Percentiles rank a stretch among this genome's conserved stretches.
These are phyloP conservation scores for Prunella himalayana DNA, from an alignment of 2,113 vertebrate genomes.

Conservation along the genomic window DNA sequence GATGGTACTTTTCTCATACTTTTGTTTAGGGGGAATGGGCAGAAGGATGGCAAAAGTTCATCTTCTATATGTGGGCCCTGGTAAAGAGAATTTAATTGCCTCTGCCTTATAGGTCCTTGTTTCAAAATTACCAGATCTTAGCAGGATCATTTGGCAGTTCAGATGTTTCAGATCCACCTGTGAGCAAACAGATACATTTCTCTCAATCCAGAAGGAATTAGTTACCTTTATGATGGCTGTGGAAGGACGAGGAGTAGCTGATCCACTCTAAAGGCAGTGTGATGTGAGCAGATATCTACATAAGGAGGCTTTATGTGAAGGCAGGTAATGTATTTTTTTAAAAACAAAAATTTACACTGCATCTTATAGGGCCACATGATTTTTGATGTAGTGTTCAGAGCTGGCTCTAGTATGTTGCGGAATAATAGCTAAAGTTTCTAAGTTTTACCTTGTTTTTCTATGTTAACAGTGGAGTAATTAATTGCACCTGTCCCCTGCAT, in stretches of 20 bases:
- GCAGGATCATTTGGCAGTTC: not conserved
- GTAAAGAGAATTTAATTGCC: not conserved
- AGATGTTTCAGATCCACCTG: not conserved
- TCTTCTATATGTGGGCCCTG: not conserved
- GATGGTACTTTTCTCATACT: not conserved
- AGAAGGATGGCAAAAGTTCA: not conserved
- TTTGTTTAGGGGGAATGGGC: not conserved
- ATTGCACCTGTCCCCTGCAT: not conserved
- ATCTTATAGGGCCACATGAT: not conserved
- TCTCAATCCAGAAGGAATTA: not conserved
- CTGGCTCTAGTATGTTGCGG: not conserved
- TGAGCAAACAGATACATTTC: not conserved
- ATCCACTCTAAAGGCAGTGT: not conserved
- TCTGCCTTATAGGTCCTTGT: not conserved
- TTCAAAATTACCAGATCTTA: not conserved
- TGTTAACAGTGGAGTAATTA: not conserved
- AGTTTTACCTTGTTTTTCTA: not conserved
- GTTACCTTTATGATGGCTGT: not conserved
- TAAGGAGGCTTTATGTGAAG: not conserved
- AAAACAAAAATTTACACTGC: not conserved
- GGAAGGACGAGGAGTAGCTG: not conserved
- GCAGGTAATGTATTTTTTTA: not conserved
- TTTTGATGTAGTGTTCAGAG: not conserved
- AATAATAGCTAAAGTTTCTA: not conserved
- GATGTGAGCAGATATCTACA: not conserved